Base-by-base conservation (phyloP, 2,797 vertebrate species). In the Varecia variegata region DNA sequence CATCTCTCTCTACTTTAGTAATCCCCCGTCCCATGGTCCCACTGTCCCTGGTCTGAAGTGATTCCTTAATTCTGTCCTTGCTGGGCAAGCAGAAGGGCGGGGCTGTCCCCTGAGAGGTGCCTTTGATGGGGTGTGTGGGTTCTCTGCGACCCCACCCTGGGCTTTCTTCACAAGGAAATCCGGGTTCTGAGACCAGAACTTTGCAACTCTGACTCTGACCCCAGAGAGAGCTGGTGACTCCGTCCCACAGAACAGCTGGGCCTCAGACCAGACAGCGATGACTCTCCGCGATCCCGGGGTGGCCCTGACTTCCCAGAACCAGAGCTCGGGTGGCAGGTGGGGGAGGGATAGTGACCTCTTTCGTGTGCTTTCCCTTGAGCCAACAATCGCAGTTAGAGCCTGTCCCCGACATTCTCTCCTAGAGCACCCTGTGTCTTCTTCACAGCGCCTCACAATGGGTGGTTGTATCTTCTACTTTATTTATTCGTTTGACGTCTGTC, bases 211-310 rank as follows among this genome's bases (percentile, higher is more conserved):
- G 3, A 13, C 40, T 38, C 67, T 68, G 40, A 25, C 62, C 7
- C 38, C 32, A 1, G 0, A 52, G 11, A n/a, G 21, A 17, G 40
- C 18, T 3, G 7, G 8, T 2, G 27, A 25, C 38, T n/a, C 60
- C 32, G 30, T 60, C 58, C 32, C 67, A 7, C 3, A 58, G 58
- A n/a, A 17, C 12, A 32, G n/a, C 20, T 1, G 27, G 74, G n/a
- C 27, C n/a, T 91, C 70, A 20, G 70, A 54, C 23, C 14, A 27
- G n/a, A 54, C 17, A 21, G 9, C 0, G 8, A 27, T 11, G 32
- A 40, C 17, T 50, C 54, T 43, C 43, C 20, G 18, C 4, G 18
- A 35, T 2, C 50, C 23, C 3, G 2, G 5, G 5, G 62, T 32
- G 45, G 62, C 9, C 76, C 30, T 5, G 20, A 4, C 56, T 10